A percentile compares a stretch with the other conserved stretches of the same genome.
Conservation (phyloP, 2,888 invertebrate species). For the Octonoba sinensis region DNA sequence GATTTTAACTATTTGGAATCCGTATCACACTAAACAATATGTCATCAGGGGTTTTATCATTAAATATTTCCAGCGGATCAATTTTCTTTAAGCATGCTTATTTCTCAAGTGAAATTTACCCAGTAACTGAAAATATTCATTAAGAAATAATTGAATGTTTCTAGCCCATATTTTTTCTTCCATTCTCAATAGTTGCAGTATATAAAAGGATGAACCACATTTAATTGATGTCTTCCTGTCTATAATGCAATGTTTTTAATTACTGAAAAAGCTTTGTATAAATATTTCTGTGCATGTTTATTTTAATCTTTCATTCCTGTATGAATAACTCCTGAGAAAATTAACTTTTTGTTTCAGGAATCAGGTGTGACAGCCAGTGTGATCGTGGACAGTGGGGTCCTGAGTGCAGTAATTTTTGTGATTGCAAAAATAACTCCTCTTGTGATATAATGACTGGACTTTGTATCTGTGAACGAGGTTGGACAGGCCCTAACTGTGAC, state of each 20-base stretch:
- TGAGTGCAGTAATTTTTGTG: slow-evolving; percentile 83
- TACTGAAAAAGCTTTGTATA: not conserved
- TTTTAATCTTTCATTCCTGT: not conserved
- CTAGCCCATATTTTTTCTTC: too few relatives aligned
- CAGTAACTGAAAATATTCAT: too few relatives aligned
- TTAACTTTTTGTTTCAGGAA: slow-evolving; percentile 56
- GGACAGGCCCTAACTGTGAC: slow-evolving; percentile 69
- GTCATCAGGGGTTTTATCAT: too few relatives aligned
- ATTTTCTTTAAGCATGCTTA: too few relatives aligned
- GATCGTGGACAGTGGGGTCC: slow-evolving; percentile 82
- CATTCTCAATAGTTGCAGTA: too few relatives aligned
- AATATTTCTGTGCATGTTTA: not conserved
- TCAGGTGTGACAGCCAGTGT: slow-evolving; percentile 67
- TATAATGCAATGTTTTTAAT: not conserved
- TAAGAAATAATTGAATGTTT: too few relatives aligned
- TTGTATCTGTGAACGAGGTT: slow-evolving; percentile 75
- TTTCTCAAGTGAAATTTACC: too few relatives aligned
- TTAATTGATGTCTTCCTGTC: not conserved
- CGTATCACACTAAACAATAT: too few relatives aligned
- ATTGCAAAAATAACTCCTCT: slow-evolving; percentile 87
- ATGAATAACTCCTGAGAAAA: not conserved
- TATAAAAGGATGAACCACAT: too few relatives aligned
- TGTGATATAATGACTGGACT: slow-evolving; percentile 83
- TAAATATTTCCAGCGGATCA: too few relatives aligned
- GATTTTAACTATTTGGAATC: too few relatives aligned